A percentile compares a stretch with the other conserved stretches of the same genome.
Conservation (phyloP, 2,797 vertebrate species). For the Clarias pachynema region DNA sequence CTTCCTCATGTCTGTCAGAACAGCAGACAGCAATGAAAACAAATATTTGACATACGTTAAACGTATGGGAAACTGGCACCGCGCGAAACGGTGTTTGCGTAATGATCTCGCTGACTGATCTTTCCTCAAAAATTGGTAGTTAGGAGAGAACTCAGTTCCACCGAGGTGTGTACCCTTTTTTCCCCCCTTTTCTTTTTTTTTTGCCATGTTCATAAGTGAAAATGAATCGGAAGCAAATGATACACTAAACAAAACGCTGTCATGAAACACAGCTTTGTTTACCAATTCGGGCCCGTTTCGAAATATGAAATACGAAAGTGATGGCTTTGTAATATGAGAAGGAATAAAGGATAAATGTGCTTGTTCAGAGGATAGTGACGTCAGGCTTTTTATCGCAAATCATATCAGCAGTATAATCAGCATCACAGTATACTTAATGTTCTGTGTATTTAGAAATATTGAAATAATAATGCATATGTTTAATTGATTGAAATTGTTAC, state of each 20-base stretch:
- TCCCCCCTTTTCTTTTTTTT: background rate
- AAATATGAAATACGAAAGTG: constrained; percentile 34
- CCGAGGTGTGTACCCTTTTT: constrained; percentile 39
- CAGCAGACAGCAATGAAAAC: constrained; percentile 47
- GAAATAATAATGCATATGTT: background rate
- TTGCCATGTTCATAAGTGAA: constrained; percentile 44
- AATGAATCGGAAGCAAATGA: constrained; percentile 51
- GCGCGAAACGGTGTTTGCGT: constrained; percentile 44
- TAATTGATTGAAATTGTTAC: background rate
- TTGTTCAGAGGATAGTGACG: constrained; percentile 9
- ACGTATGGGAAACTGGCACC: constrained; percentile 45
- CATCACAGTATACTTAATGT: background rate
- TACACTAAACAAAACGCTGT: constrained; percentile 38
- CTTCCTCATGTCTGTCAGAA: constrained; percentile 43
- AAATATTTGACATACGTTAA: constrained; percentile 54
- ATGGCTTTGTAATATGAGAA: constrained; percentile 42
- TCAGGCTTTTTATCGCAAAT: background rate
- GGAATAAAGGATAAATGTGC: constrained; percentile 24
- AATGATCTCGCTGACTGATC: constrained; percentile 39
- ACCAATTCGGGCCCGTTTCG: constrained; percentile 22
- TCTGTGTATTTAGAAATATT: background rate
- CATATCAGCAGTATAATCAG: background rate
- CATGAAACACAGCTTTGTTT: constrained; percentile 36
- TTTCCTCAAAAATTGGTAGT: constrained; percentile 37
- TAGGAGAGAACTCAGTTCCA: constrained; percentile 22